phyloP scores from a whole-genome alignment of 1,140 invertebrate genomes.

The Papilio polyxenes region DNA sequence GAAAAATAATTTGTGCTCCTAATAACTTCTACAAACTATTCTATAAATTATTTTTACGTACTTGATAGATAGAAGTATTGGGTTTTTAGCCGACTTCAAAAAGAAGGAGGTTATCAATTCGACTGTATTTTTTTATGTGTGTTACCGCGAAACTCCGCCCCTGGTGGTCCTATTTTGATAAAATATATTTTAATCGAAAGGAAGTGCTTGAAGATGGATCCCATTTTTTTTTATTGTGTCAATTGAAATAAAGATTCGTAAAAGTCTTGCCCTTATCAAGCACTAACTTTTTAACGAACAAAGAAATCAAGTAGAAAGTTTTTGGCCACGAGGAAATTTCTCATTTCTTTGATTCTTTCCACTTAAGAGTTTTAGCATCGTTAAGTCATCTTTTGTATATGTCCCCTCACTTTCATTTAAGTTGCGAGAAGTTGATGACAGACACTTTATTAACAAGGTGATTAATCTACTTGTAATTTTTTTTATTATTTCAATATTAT shows the following conservation, averaged over 20 bases:
- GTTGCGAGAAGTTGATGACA: background rate
- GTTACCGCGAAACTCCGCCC: no score
- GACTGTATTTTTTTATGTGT: no score
- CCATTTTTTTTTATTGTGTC: background rate
- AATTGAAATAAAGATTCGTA: background rate
- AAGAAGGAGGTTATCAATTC: no score
- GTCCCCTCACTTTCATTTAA: slow-evolving; percentile 11
- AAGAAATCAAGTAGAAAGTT: slow-evolving; percentile 30
- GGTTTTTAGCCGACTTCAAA: no score
- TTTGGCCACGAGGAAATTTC: slow-evolving; percentile 17
- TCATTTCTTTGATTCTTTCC: slow-evolving; percentile 1
- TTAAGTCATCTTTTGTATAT: slow-evolving; percentile 24
- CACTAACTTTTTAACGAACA: slow-evolving; percentile 27
- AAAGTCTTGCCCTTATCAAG: background rate
- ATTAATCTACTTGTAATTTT: background rate
- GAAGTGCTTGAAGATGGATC: no score
- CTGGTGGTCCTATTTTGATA: no score
- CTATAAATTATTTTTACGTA: background rate
- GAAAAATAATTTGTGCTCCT: background rate
- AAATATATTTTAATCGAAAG: no score
- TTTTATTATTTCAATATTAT: background rate
- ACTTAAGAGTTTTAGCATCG: background rate
- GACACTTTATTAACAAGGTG: background rate
- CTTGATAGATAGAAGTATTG: background rate
- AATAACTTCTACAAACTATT: background rate